phyloP scores from a whole-genome alignment of 2,888 invertebrate species.

The Polyommatus icarus region DNA sequence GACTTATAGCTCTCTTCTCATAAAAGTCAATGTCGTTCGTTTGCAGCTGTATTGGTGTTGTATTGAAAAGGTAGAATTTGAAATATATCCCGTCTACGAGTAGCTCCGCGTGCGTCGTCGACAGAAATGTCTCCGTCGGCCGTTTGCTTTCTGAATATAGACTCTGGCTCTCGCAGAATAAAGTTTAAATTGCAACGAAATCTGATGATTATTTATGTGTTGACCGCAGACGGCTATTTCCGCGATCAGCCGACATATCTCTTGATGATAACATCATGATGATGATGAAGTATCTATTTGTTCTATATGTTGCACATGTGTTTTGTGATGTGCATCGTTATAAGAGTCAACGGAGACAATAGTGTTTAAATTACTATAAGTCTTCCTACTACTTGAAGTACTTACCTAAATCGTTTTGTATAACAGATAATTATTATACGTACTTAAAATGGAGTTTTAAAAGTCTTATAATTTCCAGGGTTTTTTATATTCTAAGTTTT shows the following conservation, averaged over 20 bases:
- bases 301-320: no score
- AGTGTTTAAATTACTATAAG: no score
- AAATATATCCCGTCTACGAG: neutral
- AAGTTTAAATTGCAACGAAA: neutral
- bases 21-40: no score
- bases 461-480: no score
- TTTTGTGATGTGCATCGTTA: no score
- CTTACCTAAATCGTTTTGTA: no score
- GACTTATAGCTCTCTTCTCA: no score
- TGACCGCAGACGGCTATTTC: slow-evolving; percentile 20
- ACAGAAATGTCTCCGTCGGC: neutral
- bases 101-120: neutral
- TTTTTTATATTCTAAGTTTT: no score
- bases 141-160: neutral
- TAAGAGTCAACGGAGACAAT: no score
- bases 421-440: no score
- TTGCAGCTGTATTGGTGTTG: neutral
- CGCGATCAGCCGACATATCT: neutral
- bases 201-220: neutral
- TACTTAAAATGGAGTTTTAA: no score
- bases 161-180: neutral
- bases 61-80: neutral
- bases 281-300: neutral
- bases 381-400: no score
- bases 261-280: neutral